These are phyloP conservation scores for Drosophila eohydei DNA, from an alignment of 2,888 invertebrate species.

Conservation along the genomic window DNA sequence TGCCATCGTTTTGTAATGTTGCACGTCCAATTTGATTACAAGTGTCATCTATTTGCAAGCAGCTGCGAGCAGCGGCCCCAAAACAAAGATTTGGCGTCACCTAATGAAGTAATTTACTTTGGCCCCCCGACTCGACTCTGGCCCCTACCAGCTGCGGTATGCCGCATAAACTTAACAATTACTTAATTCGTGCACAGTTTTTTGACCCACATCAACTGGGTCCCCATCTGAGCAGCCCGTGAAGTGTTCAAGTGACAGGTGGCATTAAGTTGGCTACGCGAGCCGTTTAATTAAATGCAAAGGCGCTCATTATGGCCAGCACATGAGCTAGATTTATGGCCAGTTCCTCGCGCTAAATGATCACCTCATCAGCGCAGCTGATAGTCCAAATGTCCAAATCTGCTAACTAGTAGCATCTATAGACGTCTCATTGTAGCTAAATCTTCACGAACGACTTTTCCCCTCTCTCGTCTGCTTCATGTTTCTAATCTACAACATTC, in stretches of 20 bases:
- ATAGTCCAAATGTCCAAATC: neutral
- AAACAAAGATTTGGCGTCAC: slow-evolving; percentile 48
- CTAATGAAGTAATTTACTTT: slow-evolving; percentile 81
- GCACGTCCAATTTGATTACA: slow-evolving; percentile 79
- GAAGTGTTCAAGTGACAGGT: slow-evolving; percentile 33
- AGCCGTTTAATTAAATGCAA: slow-evolving; percentile 19
- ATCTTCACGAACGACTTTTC: neutral
- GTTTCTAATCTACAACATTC: neutral
- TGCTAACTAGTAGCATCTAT: neutral
- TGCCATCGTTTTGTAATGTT: slow-evolving; percentile 69
- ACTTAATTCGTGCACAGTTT: slow-evolving; percentile 27
- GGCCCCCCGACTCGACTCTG: slow-evolving; percentile 6
- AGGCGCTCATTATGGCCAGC: slow-evolving; percentile 15
- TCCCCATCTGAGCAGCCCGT: slow-evolving; percentile 2
- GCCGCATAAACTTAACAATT: slow-evolving; percentile 32
- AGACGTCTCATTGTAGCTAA: neutral
- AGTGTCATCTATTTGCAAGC: slow-evolving; percentile 71
- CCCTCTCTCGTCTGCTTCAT: too few relatives aligned
- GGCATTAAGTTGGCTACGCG: slow-evolving; percentile 17
- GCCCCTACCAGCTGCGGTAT: slow-evolving; percentile 13
- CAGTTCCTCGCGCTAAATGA: slow-evolving; percentile 1
- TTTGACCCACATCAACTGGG: slow-evolving; percentile 65
- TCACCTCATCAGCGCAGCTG: slow-evolving; percentile 6
- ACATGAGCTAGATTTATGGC: slow-evolving; percentile 30
- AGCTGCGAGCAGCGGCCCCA: slow-evolving; percentile 18